Evolutionary conservation across 2,888 invertebrate genomes (phyloP).

Genomic region (Conops quadrifasciatus): DNA sequence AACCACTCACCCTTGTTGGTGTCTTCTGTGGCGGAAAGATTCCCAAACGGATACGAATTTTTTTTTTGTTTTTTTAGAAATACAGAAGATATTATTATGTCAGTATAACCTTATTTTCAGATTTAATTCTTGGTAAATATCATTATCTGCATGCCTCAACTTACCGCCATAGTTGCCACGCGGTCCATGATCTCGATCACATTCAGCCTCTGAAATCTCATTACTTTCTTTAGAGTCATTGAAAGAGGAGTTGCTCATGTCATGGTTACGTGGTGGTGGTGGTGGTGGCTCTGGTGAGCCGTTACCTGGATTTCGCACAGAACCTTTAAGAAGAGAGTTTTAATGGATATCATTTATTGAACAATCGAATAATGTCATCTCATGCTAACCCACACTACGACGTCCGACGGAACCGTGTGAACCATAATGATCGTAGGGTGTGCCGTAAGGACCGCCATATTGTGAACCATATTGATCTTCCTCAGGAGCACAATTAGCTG

Average conservation of each 20-base stretch:
- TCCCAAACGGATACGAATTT: too few relatives aligned
- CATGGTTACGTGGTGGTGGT: slow-evolving; percentile 86
- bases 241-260: slow-evolving; percentile 81
- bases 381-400: slow-evolving; percentile 67
- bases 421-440: slow-evolving; percentile 90
- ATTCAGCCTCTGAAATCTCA: slow-evolving; percentile 93
- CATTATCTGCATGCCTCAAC: slow-evolving; percentile 47
- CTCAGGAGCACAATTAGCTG: slow-evolving; percentile 90
- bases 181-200: slow-evolving; percentile 84
- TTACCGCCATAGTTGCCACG: slow-evolving; percentile 85
- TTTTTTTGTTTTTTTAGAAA: slow-evolving; percentile 44
- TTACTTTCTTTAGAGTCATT: slow-evolving; percentile 95
- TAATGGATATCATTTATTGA: not conserved
- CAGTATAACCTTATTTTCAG: slow-evolving; percentile 10
- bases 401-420: slow-evolving; percentile 84
- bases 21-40: slow-evolving; percentile 58
- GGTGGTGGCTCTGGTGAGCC: slow-evolving; percentile 74
- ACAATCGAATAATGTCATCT: not conserved
- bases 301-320: slow-evolving; percentile 66
- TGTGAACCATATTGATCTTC: slow-evolving; percentile 92
- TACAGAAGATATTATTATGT: slow-evolving; percentile 38
- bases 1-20: slow-evolving; percentile 64
- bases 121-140: not conserved
- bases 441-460: slow-evolving; percentile 77
- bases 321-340: slow-evolving; percentile 51